These are phyloP conservation scores for Tenualosa thibaudeaui DNA, from an alignment of 2,797 vertebrate genomes.

Conservation along the genomic window DNA sequence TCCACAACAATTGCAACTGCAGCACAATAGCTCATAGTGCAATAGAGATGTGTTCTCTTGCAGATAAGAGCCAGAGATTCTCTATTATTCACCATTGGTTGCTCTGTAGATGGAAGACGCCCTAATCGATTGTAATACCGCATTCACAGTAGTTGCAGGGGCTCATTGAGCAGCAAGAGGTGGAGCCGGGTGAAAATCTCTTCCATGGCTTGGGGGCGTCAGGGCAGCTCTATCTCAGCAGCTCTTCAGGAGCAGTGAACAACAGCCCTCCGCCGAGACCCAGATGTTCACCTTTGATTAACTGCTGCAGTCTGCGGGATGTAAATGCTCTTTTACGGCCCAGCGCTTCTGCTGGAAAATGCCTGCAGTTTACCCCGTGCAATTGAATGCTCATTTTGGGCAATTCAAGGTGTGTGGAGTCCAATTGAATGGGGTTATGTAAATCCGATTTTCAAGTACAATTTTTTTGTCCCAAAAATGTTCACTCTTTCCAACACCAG, in stretches of 20 bases:
- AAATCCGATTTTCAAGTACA: not conserved
- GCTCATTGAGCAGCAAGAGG: not conserved
- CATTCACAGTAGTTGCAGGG: not conserved
- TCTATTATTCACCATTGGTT: not conserved
- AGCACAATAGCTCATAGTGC: not conserved
- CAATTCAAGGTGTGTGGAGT: not conserved
- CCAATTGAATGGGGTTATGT: not conserved
- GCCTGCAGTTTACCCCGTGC: not conserved
- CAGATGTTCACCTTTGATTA: conserved; percentile 23
- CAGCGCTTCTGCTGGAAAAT: not conserved
- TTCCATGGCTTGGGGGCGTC: not conserved
- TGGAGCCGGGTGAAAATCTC: not conserved
- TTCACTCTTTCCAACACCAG: not conserved
- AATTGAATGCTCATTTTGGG: not conserved
- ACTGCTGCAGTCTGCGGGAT: not conserved
- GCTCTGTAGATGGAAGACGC: not conserved
- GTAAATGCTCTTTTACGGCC: conserved; percentile 22
- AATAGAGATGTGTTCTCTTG: not conserved
- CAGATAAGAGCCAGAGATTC: not conserved
- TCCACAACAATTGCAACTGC: not conserved
- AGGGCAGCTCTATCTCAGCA: not conserved
- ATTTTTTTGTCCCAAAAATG: not conserved
- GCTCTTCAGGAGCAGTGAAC: not conserved
- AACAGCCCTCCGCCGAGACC: conserved; percentile 8
- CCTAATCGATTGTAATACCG: not conserved